These are phyloP conservation scores for Catharus ustulatus DNA, from an alignment of 2,797 vertebrate genomes.

Conservation along the genomic window DNA sequence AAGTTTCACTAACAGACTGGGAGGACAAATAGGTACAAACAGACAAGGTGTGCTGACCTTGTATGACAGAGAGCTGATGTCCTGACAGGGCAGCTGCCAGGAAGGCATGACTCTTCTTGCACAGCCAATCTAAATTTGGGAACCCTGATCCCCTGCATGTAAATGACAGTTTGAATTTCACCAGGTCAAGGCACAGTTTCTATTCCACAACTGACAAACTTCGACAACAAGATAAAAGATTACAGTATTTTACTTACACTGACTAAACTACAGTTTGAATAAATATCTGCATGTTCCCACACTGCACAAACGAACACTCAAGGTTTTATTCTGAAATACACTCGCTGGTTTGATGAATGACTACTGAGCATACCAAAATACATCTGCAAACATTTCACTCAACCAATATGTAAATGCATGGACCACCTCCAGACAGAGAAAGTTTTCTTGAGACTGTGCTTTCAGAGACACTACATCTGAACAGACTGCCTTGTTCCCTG, in stretches of 20 bases:
- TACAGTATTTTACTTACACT: neutral
- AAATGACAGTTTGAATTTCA: conserved; percentile 9
- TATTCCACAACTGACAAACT: neutral
- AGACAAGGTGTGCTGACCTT: neutral
- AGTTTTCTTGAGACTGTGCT: neutral
- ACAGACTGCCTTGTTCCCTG: neutral
- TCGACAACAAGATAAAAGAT: neutral
- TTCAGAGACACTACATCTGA: neutral
- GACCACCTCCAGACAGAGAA: neutral
- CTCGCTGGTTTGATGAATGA: neutral
- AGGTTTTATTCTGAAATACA: neutral
- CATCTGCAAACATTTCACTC: neutral
- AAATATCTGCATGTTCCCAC: neutral
- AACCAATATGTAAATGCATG: fast-evolving
- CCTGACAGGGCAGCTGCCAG: neutral
- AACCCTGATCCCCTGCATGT: neutral
- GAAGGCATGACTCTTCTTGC: neutral
- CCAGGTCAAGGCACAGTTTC: neutral
- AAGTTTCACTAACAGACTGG: neutral
- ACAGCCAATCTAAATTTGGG: neutral
- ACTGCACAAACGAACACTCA: neutral
- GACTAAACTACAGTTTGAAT: neutral
- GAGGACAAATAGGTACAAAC: neutral
- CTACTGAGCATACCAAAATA: neutral
- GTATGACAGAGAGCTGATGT: neutral